Base-by-base conservation (phyloP, 2,113 vertebrate species). In the Proterorhinus semilunaris region DNA sequence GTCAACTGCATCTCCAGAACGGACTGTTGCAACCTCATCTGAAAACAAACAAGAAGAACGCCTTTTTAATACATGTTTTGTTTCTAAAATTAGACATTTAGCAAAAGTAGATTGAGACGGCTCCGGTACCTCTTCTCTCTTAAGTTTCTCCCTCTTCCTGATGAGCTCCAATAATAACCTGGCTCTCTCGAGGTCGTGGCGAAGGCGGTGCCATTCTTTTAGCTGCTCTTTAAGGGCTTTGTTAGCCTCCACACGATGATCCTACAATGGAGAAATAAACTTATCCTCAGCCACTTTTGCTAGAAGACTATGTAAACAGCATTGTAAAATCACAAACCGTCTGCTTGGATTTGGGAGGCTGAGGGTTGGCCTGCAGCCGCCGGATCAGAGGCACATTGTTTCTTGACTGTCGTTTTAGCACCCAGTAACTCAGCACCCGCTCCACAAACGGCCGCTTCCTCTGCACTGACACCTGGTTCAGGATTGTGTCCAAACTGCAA, bases 111-210 rank as follows among this genome's bases (percentile, higher is more conserved):
- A 43, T 12, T 59, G 12, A 9, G 21, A 17, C 2, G 53, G 7
- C 4, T 6, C 8, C 27, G 5, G 36, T 88, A 99, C 98, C 96
- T 99, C 94, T 79, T 98, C 98, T 65, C 97, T 93, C 90, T 99
- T 99, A 73, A 99, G 93, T 81, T 99, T 99, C 86, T 99, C 98
- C n/a, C 98, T 91, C 83, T 99, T 99, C 71, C 98, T 93, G 87
- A 99, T 96, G 47, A 99, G 95, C 87, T 99, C 98, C 43, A 98
- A 93, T 72, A 99, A 90, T 58, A 99, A 90, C 6, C 97, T 95
- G 0, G 97, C 95, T 27, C 97, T 91, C 86, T 99, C 98, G 75
- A 99, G 93, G 87, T 99, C 96, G 0, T 99, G 98, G 6, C 98
- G 94, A n/a, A 99, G 92, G 78, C 97, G 93, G 82, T 99, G 97